phyloP scores from a whole-genome alignment of 23 tunicate species.

The Ciona savignyi region DNA sequence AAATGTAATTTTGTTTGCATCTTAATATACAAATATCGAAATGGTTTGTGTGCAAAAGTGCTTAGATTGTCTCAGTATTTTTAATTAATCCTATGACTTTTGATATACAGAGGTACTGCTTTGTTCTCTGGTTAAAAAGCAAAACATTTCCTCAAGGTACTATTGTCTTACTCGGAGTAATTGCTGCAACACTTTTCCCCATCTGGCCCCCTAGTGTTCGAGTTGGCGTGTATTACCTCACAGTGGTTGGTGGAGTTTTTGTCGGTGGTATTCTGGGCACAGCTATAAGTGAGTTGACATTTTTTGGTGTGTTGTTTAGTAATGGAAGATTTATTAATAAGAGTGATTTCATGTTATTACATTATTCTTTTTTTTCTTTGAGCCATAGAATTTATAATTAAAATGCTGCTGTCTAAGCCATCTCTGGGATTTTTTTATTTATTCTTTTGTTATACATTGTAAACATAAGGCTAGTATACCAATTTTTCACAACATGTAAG shows the following conservation, averaged over 20 bases:
- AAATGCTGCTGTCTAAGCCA: too few species aligned
- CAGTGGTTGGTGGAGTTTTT: slow-evolving; percentile 61
- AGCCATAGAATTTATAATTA: too few species aligned
- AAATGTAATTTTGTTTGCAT: too few species aligned
- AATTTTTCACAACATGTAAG: too few species aligned
- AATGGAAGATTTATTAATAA: too few species aligned
- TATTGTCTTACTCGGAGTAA: slow-evolving; percentile 43
- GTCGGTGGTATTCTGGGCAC: slow-evolving; percentile 56
- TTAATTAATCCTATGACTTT: background rate
- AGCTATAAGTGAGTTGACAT: slow-evolving; percentile 70
- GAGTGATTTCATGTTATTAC: too few species aligned
- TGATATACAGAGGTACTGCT: background rate
- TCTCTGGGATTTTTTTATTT: too few species aligned
- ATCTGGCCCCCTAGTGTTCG: slow-evolving; percentile 79
- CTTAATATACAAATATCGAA: too few species aligned
- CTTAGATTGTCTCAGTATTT: background rate
- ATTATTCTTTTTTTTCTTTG: too few species aligned
- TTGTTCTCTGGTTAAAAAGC: background rate
- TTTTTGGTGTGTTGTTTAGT: too few species aligned
- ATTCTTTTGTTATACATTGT: too few species aligned
- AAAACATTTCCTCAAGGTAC: slow-evolving; percentile 23
- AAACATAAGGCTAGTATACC: too few species aligned
- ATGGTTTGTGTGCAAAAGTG: background rate
- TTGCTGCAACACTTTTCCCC: slow-evolving; percentile 75
- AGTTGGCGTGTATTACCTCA: slow-evolving; percentile 59